These are phyloP conservation scores for Pherbina coryleti DNA, from an alignment of 2,888 invertebrate genomes.

Conservation along the genomic window DNA sequence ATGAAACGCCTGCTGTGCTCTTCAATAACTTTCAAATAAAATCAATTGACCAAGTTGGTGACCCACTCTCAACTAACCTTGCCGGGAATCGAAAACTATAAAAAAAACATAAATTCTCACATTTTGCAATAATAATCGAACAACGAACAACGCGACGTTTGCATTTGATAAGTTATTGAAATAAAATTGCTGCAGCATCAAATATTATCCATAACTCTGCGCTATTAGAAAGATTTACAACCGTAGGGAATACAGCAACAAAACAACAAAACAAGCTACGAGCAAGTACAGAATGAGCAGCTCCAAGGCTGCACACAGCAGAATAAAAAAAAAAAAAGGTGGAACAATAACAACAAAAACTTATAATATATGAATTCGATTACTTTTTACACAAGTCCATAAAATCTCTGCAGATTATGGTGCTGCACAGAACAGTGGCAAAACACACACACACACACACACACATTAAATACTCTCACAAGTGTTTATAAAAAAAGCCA, in stretches of 20 bases:
- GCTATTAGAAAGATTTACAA: neutral
- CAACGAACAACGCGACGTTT: neutral
- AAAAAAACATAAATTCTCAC: constrained; percentile 2
- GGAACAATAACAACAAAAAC: too few species aligned
- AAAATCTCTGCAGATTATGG: constrained; percentile 17
- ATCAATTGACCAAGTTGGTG: too few species aligned
- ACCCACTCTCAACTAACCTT: too few species aligned
- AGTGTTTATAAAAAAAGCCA: neutral
- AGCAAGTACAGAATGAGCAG: too few species aligned
- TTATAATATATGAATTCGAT: constrained; percentile 15
- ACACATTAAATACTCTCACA: too few species aligned
- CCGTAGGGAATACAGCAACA: neutral
- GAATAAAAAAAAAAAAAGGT: too few species aligned
- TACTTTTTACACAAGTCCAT: constrained; percentile 23
- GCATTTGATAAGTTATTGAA: constrained; percentile 22
- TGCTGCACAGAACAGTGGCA: neutral
- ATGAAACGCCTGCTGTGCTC: too few species aligned
- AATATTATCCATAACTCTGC: neutral
- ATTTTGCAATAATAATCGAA: constrained; percentile 17
- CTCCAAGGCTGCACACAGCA: too few species aligned
- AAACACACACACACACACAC: neutral
- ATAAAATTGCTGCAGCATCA: constrained; percentile 12
- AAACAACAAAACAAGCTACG: too few species aligned
- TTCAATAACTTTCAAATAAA: too few species aligned
- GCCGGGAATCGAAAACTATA: too few species aligned